Evolutionary conservation across 1,140 invertebrate genomes (phyloP), one percentile per base, ranked within the genome.

Genomic region (Bombus terrestris): DNA sequence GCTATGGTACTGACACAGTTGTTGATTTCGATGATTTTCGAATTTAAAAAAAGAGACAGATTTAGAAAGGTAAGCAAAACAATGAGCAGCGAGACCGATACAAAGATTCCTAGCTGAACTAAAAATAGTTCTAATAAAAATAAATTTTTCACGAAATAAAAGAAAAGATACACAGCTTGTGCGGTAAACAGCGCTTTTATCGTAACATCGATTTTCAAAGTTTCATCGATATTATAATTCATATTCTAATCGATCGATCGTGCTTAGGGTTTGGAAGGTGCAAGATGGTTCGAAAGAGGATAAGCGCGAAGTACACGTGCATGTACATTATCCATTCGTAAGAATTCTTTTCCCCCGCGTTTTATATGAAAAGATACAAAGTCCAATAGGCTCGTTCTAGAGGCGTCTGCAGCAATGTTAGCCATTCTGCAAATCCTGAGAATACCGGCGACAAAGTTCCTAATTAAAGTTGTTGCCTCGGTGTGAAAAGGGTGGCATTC

Each of bases 391-490:
- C 37, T 28, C 25, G 10, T 74, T 15, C 39, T 15, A 47, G 64
- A 59, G 43, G 18, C 53, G 39, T 74, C 59, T 57, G 32, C 62
- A 69, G 22, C 32, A 1, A 43, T 59, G 28, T 53, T 22, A 25
- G 25, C 53, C 37, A 86, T 81, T 75, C 86, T 62, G 73, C 64
- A 77, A 85, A 82, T 86, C 39, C 53, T n/a, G 22, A 28, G 59
- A 73, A 83, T 68, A 66, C 47, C 62, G 85, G 43, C 75, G 66
- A 68, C 78, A 83, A 90, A 90, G 82, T 90, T 90, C 83, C 79
- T 90, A 90, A 90, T 90, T 90, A 90, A 90, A 71, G 43, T 87
- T 80, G 79, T 88, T 88, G 83, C 59, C 79, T 73, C 47, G 74
- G 64, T 41, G 41, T 39, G 77, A 68, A 80, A 71, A 35, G 62